phyloP scores from a whole-genome alignment of 1,140 invertebrate genomes.

The Asobara japonica region DNA sequence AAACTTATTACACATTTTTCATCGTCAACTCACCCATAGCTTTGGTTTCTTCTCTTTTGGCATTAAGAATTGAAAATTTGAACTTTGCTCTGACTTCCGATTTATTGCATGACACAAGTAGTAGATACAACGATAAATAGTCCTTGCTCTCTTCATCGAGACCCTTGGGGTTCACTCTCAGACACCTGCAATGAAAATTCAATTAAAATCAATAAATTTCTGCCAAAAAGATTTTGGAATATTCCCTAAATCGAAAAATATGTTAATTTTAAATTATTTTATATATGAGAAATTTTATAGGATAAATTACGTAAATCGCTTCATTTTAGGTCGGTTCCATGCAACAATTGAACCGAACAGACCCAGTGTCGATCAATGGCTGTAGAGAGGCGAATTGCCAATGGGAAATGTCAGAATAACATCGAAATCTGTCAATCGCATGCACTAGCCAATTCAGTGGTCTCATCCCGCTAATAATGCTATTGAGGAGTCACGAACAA shows the following conservation, averaged over 20 bases:
- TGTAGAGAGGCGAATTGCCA: neutral
- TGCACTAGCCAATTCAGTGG: neutral
- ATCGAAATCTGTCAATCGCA: neutral
- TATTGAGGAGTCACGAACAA: neutral
- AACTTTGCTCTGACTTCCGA: conserved; percentile 99
- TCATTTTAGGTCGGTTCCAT: too few relatives aligned
- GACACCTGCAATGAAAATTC: conserved; percentile 77
- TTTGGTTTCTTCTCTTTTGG: conserved; percentile 99
- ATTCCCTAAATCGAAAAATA: neutral
- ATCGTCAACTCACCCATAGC: conserved; percentile 91
- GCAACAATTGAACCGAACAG: too few relatives aligned
- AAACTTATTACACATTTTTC: too few relatives aligned
- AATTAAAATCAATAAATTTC: too few relatives aligned
- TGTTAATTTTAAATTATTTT: neutral
- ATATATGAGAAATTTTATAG: neutral
- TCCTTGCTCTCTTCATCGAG: conserved; percentile 99
- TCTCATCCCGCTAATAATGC: neutral
- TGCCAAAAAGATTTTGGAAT: too few relatives aligned
- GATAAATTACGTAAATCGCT: too few relatives aligned
- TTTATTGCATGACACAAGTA: conserved; percentile 99
- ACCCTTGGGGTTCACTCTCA: conserved; percentile 99
- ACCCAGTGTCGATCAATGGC: neutral
- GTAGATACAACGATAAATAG: conserved; percentile 97
- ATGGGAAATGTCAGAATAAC: conserved; percentile 4
- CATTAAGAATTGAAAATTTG: conserved; percentile 99